These are phyloP conservation scores for Holothuria leucospilota DNA, from an alignment of 53 echinoderm and acorn worm species.

Conservation along the genomic window DNA sequence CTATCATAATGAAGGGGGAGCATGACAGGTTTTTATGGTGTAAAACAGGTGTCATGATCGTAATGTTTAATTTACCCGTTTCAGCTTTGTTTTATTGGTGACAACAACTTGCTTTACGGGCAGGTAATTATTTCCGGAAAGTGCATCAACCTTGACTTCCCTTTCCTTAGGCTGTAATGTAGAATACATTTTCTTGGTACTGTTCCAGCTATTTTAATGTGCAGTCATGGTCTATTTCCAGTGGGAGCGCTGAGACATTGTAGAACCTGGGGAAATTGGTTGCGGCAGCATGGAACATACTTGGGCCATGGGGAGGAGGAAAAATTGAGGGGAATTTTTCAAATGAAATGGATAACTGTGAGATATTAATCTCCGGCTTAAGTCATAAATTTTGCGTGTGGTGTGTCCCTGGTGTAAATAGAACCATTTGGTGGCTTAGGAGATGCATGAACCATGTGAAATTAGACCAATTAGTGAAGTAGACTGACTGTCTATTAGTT, in stretches of 20 bases:
- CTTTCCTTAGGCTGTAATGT: not conserved
- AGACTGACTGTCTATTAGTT: constrained; percentile 21
- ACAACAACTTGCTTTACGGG: constrained; percentile 26
- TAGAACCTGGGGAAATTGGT: too few relatives aligned
- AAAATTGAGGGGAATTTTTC: too few relatives aligned
- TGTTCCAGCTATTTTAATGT: too few relatives aligned
- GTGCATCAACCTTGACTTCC: constrained; percentile 17
- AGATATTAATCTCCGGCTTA: too few relatives aligned
- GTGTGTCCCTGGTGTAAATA: constrained; percentile 25
- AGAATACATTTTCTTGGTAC: not conserved
- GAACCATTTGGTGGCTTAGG: constrained; percentile 3
- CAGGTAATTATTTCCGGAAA: not conserved
- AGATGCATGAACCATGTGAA: constrained; percentile 4
- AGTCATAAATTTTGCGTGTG: too few relatives aligned
- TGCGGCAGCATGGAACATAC: too few relatives aligned
- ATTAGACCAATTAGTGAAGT: constrained; percentile 36
- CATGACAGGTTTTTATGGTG: not conserved
- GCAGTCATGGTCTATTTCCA: too few relatives aligned
- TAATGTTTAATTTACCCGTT: not conserved
- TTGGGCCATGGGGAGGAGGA: too few relatives aligned
- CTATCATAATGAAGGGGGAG: too few relatives aligned
- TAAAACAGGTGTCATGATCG: constrained; percentile 36
- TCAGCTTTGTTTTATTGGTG: constrained; percentile 1
- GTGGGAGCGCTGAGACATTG: too few relatives aligned
- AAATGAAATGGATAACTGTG: too few relatives aligned